Evolutionary conservation across 2,113 vertebrate genomes (phyloP).

Genomic region (Lanius ludovicianus): DNA sequence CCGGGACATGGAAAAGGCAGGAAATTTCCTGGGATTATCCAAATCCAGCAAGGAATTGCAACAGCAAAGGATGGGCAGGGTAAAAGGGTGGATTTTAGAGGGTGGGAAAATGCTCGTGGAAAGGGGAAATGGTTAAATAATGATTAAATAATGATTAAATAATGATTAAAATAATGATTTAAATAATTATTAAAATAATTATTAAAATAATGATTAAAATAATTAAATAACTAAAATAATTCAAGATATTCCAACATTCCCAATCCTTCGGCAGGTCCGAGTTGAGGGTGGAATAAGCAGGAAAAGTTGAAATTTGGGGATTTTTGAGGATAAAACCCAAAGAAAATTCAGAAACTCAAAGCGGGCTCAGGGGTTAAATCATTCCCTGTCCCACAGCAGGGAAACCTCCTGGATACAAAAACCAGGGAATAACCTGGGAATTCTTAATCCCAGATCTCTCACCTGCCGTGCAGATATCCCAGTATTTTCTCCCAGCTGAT

Average conservation of each 20-base stretch:
- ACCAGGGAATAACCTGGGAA: background rate
- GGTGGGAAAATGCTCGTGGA: no score
- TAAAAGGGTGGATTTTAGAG: no score
- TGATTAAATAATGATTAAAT: no score
- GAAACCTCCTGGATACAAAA: background rate
- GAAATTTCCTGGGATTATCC: background rate
- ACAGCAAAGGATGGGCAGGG: no score
- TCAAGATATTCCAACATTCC: background rate
- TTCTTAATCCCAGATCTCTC: background rate
- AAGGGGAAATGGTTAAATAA: no score
- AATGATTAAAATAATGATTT: no score
- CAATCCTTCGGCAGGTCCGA: fast-evolving
- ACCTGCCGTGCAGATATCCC: fast-evolving
- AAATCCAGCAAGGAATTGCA: no score
- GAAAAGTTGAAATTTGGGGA: fast-evolving
- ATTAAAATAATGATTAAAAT: no score
- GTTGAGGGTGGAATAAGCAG: background rate
- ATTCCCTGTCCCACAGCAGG: background rate
- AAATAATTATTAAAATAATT: no score
- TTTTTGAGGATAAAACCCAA: background rate
- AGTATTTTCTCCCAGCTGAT: background rate
- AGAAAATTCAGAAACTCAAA: background rate
- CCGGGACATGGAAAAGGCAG: background rate
- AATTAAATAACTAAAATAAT: no score
- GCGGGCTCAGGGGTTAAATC: background rate